Evolutionary conservation across 2,888 invertebrate genomes (phyloP), one percentile per base, ranked within the genome.

Genomic region (Eudasyphora cyanicolor): DNA sequence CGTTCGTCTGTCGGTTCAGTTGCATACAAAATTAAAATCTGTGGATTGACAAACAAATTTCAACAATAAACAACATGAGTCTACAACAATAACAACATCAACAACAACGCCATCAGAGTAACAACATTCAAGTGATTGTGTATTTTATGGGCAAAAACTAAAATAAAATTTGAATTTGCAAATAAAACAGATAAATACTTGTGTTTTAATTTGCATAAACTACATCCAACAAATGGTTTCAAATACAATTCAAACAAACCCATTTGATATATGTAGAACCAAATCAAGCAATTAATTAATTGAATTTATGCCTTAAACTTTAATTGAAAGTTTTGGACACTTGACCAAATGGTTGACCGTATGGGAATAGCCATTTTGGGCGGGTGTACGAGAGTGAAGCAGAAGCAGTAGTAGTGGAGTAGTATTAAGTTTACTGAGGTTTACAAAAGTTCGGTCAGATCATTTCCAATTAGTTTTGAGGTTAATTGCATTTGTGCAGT

Each of bases 1-100:
- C 38, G 32, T 17, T 5, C 17, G 17, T 35, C 62, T 32, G 35
- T 62, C 64, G 67, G n/a, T n/a, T n/a, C n/a, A n/a, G n/a, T n/a
- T n/a, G n/a, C 38, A 62, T 35, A 49, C 38, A 42, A 82, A 74
- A 80, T 78, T 35, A 54, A 84, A 84, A 84, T 84, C 84, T 84
- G 78, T 84, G 73, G 19, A 84, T 73, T 81, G 78, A 84, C 84
- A 84, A 79, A 84, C 78, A 76, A 78, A 76, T 78, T 67, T 79
- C 76, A 29, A 76, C 38, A 80, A 73, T 73, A 75, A 67, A 78
- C 79, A 80, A 83, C 76, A 75, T 45, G 32, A 54, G 62, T 8
- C 73, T 62, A 82, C n/a, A 69, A n/a, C 29, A 35, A 71, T 17
- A n/a, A 64, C 62, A 32, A 27, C 57, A 57, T 12, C 3, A 19